Base-by-base conservation (phyloP, 2,888 invertebrate species). In the Micoletzkya japonica region DNA sequence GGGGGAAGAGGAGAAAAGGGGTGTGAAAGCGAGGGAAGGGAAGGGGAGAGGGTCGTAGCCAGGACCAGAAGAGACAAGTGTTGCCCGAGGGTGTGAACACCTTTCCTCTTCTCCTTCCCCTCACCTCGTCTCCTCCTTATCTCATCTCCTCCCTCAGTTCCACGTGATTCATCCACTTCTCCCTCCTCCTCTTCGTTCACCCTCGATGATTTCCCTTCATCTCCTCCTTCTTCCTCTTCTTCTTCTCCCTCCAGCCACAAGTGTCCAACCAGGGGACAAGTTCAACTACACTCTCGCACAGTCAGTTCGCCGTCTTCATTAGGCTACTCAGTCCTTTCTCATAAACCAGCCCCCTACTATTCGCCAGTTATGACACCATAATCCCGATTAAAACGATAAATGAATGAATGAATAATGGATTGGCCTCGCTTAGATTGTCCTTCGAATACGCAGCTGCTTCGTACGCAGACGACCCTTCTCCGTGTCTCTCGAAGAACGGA, bases 141-240 rank as follows among this genome's bases (percentile, higher is more conserved):
- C 30, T 6, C 4, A 7, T 34, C 30, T n/a, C 24, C 52, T 52
- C 7, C 52, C 52, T n/a, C n/a, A n/a, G n/a, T n/a, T 36, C 32
- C 36, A 32, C 24, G 94, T 94, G 44, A 20, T 17, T 10, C 36
- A 94, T 70, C 94, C 89, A 69, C 94, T 96, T 89, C 0, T 95
- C 95, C 77, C 95, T 87, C 0, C 96, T 96, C 72, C 96, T 88
- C 0, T 96, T 95, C 86, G n/a, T n/a, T n/a, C n/a, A n/a, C 44
- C 24, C 54, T 70, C 39, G 37, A 70, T 64, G 54, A 30, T 28
- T 26, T 24, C 28, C 50, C 24, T 59, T 37, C 44, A 20, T 30
- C 30, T 36, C 28, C 30, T 44, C 60, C 20, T 20, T 44, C 28
- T 44, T 60, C n/a, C 60, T 20, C 3, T n/a, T 2, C 26, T 39